Evolutionary conservation across 1,140 invertebrate genomes (phyloP), one percentile per base, ranked within the genome.

Genomic region (Brachionus sp.): DNA sequence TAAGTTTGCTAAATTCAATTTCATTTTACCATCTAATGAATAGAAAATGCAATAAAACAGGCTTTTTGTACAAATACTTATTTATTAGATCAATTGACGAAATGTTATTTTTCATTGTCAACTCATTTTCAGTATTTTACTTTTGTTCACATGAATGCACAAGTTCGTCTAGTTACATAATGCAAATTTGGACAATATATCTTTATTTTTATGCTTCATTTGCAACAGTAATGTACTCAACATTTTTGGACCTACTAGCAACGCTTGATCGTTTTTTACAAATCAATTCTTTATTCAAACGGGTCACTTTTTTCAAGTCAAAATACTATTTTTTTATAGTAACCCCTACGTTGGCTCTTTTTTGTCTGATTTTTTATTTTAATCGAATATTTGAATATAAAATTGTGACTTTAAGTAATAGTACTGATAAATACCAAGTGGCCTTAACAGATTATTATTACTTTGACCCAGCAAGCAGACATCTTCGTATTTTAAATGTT

Each of bases 131-230:
- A 23, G 35, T 70, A n/a, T 39, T 70, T 16, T 70, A 37, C 16
- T 37, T 37, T n/a, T 70, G 66, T 39, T 16, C 66, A 5, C 0
- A 37, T 4, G 16, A 66, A 37, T 70, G 66, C 37, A 33, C 13
- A n/a, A 70, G 33, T 6, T 70, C 66, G 16, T 42, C 29, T 16
- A 70, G 66, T 33, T 70, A 70, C 66, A 37, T 39, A 70, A 70
- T 70, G 66, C 66, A 70, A 70, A 37, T 70, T 16, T 70, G 66
- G 66, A 39, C 33, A 19, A 44, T 70, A 16, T 70, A 39, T 19
- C 37, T 70, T 3, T 70, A 70, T 39, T 70, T 70, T 39, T 70
- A 70, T 70, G 1, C 37, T 6, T 39, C 66, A 39, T 9, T 70
- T 6, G 37, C 9, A 19, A 39, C 66, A 19, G 9, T 70, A 5